Evolutionary conservation across 2,888 invertebrate genomes (phyloP), one percentile per base, ranked within the genome.

Genomic region (Bembecia ichneumoniformis): DNA sequence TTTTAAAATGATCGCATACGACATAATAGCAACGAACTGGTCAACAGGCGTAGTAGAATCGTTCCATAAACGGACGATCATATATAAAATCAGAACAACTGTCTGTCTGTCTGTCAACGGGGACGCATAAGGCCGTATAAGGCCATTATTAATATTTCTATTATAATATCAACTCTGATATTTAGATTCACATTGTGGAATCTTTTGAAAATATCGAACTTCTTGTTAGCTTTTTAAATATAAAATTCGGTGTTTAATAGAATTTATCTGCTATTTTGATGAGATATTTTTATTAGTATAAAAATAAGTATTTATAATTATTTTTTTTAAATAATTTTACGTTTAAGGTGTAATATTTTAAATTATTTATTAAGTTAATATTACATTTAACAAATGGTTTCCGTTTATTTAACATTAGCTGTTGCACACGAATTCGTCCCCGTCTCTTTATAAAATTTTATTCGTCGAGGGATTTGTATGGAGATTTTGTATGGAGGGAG

Each of bases 141-240:
- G 75, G 77, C 52, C 53, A 66, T 67, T 74, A 79, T 78, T 78
- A 78, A 74, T 75, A 75, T 40, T 40, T 40, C 40, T 40, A 40
- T 40, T 40, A 13, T 40, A 40, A 40, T 40, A 14, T 40, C 13
- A 40, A 3, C 9, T 28, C 28, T 28, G 28, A 28, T 28, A 9
- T 9, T 28, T 7, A 28, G 28, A 28, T 28, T 28, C 28, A 28
- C 7, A 28, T 28, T 28, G 28, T 9, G 9, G 28, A 9, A 28
- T 28, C 71, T 75, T 80, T 78, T 76, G 73, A 72, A 80, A 79
- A 79, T 76, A 70, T 66, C 9, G 15, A 14, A 13, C 9, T 4
- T n/a, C 40, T 40, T n/a, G 14, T 40, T 40, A 11, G n/a, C n/a
- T 40, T 40, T n/a, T 14, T n/a, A 40, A 5, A 36, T 40, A n/a